Conservation (phyloP, 1,140 invertebrate species). For the Sarcophaga bullata region DNA sequence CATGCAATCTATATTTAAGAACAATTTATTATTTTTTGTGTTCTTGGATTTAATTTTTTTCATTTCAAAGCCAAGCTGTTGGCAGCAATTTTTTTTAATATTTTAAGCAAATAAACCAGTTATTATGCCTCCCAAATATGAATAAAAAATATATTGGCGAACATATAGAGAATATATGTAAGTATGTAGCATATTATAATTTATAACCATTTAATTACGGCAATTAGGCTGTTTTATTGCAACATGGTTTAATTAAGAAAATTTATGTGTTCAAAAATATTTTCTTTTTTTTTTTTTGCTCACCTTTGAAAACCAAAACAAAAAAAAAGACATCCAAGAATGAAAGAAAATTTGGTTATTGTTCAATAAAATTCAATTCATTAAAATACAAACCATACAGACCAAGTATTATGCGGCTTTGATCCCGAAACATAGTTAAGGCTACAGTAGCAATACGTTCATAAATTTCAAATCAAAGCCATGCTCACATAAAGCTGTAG, state of each 20-base stretch:
- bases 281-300: no score
- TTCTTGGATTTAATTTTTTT: not conserved
- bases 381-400: no score
- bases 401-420: no score
- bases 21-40: not conserved
- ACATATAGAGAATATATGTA: not conserved
- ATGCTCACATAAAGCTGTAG: no score
- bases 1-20: slow-evolving; percentile 32
- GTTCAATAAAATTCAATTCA: no score
- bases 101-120: slow-evolving; percentile 24
- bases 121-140: slow-evolving; percentile 26
- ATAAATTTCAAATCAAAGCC: no score
- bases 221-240: slow-evolving; percentile 27
- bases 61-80: not conserved
- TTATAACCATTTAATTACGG: slow-evolving; percentile 33
- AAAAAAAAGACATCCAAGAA: no score
- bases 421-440: no score
- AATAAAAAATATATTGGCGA: not conserved
- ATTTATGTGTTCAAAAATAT: not conserved
- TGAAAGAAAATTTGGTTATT: no score
- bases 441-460: no score
- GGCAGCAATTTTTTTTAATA: not conserved
- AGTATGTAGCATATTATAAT: not conserved
- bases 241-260: slow-evolving; percentile 1
- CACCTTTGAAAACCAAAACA: no score